phyloP scores from a whole-genome alignment of 2,888 invertebrate species.

The Onchidella celtica region DNA sequence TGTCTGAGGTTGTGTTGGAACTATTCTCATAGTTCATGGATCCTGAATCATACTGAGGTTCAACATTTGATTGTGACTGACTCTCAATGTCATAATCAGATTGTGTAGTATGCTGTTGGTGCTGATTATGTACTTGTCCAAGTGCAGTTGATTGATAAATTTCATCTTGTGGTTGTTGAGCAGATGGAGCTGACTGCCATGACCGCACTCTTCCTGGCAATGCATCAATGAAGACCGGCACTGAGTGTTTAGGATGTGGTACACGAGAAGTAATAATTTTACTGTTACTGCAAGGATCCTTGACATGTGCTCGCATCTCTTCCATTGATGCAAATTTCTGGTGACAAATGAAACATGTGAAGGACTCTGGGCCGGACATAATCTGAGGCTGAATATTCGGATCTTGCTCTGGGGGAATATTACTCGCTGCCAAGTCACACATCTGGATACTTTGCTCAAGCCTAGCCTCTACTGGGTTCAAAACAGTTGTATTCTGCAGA shows the following conservation, averaged over 20 bases:
- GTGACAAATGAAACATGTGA: constrained; percentile 64
- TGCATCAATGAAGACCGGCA: constrained; percentile 39
- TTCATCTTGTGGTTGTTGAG: neutral
- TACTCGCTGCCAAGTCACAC: constrained; percentile 32
- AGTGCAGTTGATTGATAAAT: neutral
- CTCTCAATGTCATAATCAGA: neutral
- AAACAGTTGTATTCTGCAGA: constrained; percentile 50
- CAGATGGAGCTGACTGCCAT: constrained; percentile 6
- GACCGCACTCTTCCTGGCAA: neutral
- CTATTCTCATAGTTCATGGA: neutral
- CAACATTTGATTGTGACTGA: constrained; percentile 19
- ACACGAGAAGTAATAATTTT: constrained; percentile 40
- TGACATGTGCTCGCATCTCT: constrained; percentile 69
- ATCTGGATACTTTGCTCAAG: constrained; percentile 45
- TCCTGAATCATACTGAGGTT: constrained; percentile 14
- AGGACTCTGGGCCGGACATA: neutral
- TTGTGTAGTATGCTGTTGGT: constrained; percentile 9
- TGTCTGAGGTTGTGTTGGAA: constrained; percentile 5
- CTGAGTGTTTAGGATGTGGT: constrained; percentile 40
- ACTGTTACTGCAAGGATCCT: constrained; percentile 62
- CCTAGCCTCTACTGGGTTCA: constrained; percentile 40
- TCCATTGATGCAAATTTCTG: constrained; percentile 63
- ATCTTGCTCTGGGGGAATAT: neutral
- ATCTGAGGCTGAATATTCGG: neutral
- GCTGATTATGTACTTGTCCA: neutral